phyloP scores from a whole-genome alignment of 1,140 invertebrate species.

The Brachionus plicatilis region DNA sequence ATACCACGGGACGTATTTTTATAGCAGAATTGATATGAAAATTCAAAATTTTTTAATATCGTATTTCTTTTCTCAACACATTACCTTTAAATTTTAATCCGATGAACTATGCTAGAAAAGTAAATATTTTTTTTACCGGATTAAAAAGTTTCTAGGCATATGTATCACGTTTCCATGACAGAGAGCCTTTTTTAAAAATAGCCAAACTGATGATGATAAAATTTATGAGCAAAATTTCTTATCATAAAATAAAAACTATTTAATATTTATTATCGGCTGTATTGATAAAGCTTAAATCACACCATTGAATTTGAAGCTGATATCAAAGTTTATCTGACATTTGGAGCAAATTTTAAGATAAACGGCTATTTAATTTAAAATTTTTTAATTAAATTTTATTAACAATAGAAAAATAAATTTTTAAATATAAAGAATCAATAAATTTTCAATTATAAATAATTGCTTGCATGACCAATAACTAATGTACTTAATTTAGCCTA shows the following conservation, averaged over 20 bases:
- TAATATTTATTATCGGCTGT: neutral
- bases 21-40: neutral
- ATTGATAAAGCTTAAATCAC: neutral
- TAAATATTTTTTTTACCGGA: neutral
- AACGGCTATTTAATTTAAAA: neutral
- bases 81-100: neutral
- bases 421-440: neutral
- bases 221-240: neutral
- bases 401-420: neutral
- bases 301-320: neutral
- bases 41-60: neutral
- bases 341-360: neutral
- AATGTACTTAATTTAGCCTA: neutral
- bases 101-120: neutral
- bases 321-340: neutral
- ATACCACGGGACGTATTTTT: neutral
- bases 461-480: neutral
- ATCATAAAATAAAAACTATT: neutral
- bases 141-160: neutral
- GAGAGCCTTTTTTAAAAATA: neutral
- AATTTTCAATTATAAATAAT: neutral
- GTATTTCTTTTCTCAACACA: neutral
- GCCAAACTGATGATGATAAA: neutral
- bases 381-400: neutral
- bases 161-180: neutral